phyloP scores from a whole-genome alignment of 2,888 invertebrate species.

The Abrostola triplasia region DNA sequence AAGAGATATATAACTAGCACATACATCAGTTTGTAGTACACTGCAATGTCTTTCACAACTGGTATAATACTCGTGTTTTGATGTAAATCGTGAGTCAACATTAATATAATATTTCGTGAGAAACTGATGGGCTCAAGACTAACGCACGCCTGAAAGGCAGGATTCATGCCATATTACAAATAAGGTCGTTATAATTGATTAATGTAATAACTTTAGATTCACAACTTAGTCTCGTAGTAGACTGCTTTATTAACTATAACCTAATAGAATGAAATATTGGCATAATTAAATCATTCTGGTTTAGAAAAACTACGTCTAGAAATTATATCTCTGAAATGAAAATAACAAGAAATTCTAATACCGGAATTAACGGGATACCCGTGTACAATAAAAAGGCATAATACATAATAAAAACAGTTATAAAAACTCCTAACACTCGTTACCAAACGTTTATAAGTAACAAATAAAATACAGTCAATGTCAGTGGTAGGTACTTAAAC shows the following conservation, averaged over 20 bases:
- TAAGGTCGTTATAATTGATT: slow-evolving; percentile 10
- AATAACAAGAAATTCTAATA: not conserved
- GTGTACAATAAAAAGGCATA: not conserved
- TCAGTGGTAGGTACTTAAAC: slow-evolving; percentile 17
- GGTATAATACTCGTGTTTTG: slow-evolving; percentile 1
- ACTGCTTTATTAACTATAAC: not conserved
- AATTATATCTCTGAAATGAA: no score
- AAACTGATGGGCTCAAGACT: slow-evolving; percentile 10
- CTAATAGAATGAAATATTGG: not conserved
- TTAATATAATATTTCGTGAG: not conserved
- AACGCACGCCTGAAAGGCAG: slow-evolving; percentile 27
- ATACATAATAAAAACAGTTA: not conserved
- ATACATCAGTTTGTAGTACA: not conserved
- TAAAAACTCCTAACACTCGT: slow-evolving; percentile 1
- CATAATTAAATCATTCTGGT: not conserved
- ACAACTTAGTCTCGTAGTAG: not conserved
- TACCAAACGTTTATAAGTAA: slow-evolving; percentile 34
- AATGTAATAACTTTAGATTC: not conserved
- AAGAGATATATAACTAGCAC: not conserved
- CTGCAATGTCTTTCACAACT: slow-evolving; percentile 1
- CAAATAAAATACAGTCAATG: slow-evolving; percentile 32
- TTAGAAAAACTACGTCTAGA: no score
- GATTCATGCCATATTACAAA: slow-evolving; percentile 24
- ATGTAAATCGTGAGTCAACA: not conserved
- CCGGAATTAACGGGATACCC: not conserved